These are phyloP conservation scores for Nyctalus aviator DNA, from an alignment of 2,797 vertebrate genomes.

Conservation along the genomic window DNA sequence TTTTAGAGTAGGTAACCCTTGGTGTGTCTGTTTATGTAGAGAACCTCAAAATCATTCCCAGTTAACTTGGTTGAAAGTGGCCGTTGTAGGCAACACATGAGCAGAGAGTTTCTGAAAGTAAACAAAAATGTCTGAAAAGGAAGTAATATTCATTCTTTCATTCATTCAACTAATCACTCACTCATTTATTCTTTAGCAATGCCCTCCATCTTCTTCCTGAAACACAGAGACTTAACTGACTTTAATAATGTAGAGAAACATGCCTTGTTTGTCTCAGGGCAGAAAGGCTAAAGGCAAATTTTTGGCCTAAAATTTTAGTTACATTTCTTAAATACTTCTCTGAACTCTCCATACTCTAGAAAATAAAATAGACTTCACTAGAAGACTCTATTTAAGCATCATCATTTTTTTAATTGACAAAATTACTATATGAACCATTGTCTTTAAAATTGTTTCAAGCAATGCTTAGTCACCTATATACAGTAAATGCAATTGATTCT, in stretches of 20 bases:
- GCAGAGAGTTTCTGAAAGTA: not conserved
- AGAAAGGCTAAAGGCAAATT: not conserved
- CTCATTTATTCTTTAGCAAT: not conserved
- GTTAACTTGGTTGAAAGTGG: not conserved
- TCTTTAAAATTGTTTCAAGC: not conserved
- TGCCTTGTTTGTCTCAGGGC: not conserved
- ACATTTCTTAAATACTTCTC: not conserved
- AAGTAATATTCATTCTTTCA: not conserved
- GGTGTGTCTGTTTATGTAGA: not conserved
- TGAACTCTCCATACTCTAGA: not conserved
- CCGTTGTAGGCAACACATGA: not conserved
- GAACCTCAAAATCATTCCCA: not conserved
- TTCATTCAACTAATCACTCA: not conserved
- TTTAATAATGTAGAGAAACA: not conserved
- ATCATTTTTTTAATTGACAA: not conserved
- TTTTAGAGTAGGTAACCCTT: not conserved
- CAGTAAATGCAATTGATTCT: not conserved
- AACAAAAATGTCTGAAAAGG: not conserved
- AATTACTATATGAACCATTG: not conserved
- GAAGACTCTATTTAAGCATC: not conserved
- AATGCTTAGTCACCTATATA: not conserved
- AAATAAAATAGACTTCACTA: not conserved
- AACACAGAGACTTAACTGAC: not conserved
- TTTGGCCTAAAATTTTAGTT: not conserved
- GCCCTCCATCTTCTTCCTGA: not conserved